Evolutionary conservation across 37 sponge, comb jelly and placozoan species (phyloP).

Genomic region (Tethya wilhelma): DNA sequence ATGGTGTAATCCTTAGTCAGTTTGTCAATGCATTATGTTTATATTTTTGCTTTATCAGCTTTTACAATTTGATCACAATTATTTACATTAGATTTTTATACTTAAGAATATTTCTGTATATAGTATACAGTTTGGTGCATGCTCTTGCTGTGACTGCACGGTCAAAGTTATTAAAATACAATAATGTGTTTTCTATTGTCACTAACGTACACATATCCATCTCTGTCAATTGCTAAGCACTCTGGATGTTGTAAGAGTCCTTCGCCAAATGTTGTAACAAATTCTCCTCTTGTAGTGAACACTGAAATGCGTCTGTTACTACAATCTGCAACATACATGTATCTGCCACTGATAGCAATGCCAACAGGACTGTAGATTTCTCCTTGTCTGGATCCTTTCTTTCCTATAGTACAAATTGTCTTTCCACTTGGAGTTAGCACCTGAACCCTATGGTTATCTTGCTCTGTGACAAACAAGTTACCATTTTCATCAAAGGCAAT

Average conservation of each 20-base stretch:
- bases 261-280: conserved; percentile 13
- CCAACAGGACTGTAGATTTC: background rate
- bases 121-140: too few species aligned
- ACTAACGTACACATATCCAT: conserved; percentile 9
- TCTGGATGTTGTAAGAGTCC: background rate
- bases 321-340: conserved; percentile 1
- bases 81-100: too few species aligned
- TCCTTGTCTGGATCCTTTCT: background rate
- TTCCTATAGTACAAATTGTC: background rate
- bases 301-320: conserved; percentile 12
- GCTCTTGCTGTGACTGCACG: too few species aligned
- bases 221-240: conserved; percentile 5
- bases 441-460: background rate
- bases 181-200: background rate
- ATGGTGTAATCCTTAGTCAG: too few species aligned
- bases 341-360: background rate
- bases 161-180: too few species aligned
- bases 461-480: background rate
- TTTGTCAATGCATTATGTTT: too few species aligned
- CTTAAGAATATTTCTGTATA: too few species aligned
- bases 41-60: too few species aligned
- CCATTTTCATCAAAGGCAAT: background rate
- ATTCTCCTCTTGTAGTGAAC: conserved; percentile 4
- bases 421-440: background rate
- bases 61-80: too few species aligned